These are phyloP conservation scores for Morelia viridis DNA, from an alignment of 2,797 vertebrate species.

Conservation along the genomic window DNA sequence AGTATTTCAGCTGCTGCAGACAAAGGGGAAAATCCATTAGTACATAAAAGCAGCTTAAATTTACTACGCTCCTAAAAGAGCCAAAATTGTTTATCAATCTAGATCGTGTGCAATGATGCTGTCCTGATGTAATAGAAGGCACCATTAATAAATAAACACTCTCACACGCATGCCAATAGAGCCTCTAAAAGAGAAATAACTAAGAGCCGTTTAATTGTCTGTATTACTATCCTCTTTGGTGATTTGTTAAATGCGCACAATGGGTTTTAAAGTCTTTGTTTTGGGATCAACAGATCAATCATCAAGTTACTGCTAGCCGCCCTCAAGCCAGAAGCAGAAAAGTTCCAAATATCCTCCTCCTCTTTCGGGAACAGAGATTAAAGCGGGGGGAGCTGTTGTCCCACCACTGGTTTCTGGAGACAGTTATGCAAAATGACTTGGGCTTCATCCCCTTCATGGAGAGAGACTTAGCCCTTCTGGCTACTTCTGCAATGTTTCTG, in stretches of 20 bases:
- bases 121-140: neutral
- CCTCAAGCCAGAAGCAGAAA: neutral
- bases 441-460: neutral
- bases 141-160: neutral
- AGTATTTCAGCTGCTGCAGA: neutral
- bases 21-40: neutral
- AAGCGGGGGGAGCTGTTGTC: neutral
- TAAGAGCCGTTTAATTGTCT: neutral
- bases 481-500: neutral
- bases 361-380: fast-evolving
- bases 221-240: neutral
- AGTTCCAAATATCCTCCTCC: neutral
- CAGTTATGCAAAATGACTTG: neutral
- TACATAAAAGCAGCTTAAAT: constrained; percentile 20
- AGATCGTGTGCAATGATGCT: neutral
- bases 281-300: neutral
- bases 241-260: neutral
- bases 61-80: constrained; percentile 21
- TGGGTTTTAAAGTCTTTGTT: neutral
- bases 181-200: neutral
- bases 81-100: neutral
- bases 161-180: neutral
- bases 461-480: neutral
- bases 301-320: neutral
- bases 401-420: neutral